These are phyloP conservation scores for Leucophenga varia DNA, from an alignment of 1,140 invertebrate species.

Conservation along the genomic window DNA sequence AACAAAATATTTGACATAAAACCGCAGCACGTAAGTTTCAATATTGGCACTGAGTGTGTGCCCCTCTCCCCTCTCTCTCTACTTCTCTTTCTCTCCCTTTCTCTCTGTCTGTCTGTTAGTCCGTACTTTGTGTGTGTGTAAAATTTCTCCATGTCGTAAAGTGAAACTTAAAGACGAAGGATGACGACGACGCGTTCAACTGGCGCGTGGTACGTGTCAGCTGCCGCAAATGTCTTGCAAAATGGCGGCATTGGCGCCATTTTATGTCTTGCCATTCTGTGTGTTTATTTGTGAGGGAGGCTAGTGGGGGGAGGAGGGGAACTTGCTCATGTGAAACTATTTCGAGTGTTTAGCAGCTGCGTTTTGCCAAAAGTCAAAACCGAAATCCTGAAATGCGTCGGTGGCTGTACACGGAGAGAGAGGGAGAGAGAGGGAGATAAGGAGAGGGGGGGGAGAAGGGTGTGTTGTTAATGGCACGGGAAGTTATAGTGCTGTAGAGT, in stretches of 20 bases:
- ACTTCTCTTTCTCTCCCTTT: too few relatives aligned
- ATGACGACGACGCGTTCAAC: constrained; percentile 11
- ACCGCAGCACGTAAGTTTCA: constrained; percentile 33
- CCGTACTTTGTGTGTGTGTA: constrained; percentile 1
- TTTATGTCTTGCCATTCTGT: constrained; percentile 29
- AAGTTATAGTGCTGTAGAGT: too few relatives aligned
- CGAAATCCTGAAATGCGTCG: constrained; percentile 22
- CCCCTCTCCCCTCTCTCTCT: too few relatives aligned
- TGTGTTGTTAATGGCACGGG: constrained; percentile 11
- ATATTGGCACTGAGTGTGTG: constrained; percentile 30
- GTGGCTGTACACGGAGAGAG: constrained; percentile 1
- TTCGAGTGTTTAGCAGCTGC: constrained; percentile 33
- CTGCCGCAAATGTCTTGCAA: constrained; percentile 28
- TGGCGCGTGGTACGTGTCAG: constrained; percentile 23
- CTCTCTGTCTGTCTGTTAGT: neutral
- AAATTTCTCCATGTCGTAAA: constrained; percentile 17
- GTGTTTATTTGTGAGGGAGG: constrained; percentile 6
- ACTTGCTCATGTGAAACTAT: too few relatives aligned
- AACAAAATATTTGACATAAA: constrained; percentile 42
- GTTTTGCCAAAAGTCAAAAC: constrained; percentile 34
- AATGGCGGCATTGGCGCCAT: constrained; percentile 15
- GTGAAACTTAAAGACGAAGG: constrained; percentile 18
- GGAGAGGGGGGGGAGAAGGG: constrained; percentile 22
- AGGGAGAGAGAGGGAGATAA: neutral
- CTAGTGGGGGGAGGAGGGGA: neutral